Percentiles rank a stretch among this genome's conserved stretches.
Conservation (phyloP, 2,797 vertebrate species). For the Hydrocynus forskahlii region DNA sequence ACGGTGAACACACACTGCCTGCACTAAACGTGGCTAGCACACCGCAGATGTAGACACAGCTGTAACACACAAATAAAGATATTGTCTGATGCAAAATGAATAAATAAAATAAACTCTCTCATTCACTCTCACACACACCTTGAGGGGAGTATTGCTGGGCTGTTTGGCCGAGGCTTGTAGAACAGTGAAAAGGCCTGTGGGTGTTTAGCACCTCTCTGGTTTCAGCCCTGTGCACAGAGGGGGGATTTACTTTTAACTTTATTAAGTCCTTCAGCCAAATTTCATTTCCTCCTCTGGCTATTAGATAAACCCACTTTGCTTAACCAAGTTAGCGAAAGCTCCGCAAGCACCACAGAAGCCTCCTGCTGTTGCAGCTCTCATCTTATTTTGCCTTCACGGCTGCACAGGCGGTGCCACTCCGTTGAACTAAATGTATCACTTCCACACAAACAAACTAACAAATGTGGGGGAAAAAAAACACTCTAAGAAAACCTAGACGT, state of each 20-base stretch:
- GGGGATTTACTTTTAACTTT: constrained; percentile 50
- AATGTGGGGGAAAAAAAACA: not conserved
- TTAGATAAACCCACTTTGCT: constrained; percentile 59
- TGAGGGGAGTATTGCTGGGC: not conserved
- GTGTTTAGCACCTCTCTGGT: constrained; percentile 44
- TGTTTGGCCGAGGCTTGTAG: constrained; percentile 21
- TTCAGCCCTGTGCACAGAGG: constrained; percentile 26
- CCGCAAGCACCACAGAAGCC: constrained; percentile 24
- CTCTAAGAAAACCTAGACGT: too few species aligned
- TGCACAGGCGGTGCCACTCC: constrained; percentile 10
- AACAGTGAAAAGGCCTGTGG: constrained; percentile 38
- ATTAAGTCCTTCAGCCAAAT: constrained; percentile 58
- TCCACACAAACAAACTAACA: constrained; percentile 22
- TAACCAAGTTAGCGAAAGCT: constrained; percentile 53
- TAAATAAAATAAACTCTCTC: not conserved
- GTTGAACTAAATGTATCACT: constrained; percentile 25
- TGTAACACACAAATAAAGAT: not conserved
- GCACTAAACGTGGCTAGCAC: not conserved
- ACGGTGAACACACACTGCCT: not conserved
- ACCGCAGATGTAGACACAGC: not conserved
- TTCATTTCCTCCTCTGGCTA: constrained; percentile 54
- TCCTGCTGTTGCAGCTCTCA: constrained; percentile 42
- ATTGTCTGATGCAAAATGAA: not conserved
- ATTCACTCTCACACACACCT: not conserved
- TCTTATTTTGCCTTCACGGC: constrained; percentile 39